phyloP scores from a whole-genome alignment of 2,888 invertebrate species.

The Elaeidobius kamerunicus region DNA sequence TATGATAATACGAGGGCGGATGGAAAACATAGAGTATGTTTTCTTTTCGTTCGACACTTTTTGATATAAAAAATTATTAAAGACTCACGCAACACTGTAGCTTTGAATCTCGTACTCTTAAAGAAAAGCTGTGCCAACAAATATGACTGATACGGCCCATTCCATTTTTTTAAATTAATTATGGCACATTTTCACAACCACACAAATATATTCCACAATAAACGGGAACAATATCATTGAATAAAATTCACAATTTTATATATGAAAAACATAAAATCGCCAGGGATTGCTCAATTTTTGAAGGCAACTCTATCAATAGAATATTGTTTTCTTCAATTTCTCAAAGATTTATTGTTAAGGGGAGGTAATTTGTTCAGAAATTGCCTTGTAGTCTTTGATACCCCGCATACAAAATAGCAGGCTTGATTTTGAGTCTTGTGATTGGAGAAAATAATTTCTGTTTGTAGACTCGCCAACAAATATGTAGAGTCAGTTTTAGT shows the following conservation, averaged over 20 bases:
- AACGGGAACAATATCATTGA: no score
- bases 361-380: no score
- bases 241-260: neutral
- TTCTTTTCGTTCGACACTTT: neutral
- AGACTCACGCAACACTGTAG: neutral
- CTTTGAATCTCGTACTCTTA: slow-evolving; percentile 9
- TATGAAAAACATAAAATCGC: neutral
- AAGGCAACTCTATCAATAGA: no score
- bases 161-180: slow-evolving; percentile 23
- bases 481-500: slow-evolving; percentile 1
- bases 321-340: no score
- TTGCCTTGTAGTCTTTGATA: no score
- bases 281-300: neutral
- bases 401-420: no score
- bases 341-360: no score
- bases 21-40: neutral
- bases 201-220: no score
- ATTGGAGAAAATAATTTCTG: no score
- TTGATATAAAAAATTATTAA: neutral
- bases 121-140: slow-evolving; percentile 25
- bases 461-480: no score
- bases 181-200: no score
- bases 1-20: neutral
- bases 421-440: no score
- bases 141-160: slow-evolving; percentile 24